A percentile compares a stretch with the other conserved stretches of the same genome.
Conservation (phyloP, 2,888 invertebrate genomes). For the Brachyopa scutellaris region DNA sequence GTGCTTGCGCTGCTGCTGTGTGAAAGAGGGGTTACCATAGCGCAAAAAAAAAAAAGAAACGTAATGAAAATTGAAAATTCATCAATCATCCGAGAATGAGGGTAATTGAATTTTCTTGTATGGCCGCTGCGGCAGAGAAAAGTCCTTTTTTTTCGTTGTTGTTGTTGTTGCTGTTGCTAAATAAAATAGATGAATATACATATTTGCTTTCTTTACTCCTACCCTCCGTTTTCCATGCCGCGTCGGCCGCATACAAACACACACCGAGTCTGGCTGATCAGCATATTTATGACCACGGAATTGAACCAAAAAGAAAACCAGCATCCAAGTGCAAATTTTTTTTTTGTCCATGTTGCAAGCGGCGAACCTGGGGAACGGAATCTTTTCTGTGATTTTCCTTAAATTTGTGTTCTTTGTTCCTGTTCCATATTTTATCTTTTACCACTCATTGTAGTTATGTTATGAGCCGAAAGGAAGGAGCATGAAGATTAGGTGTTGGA, state of each 20-base stretch:
- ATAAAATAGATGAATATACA: not conserved
- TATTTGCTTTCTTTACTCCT: conserved; percentile 6
- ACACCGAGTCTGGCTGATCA: not conserved
- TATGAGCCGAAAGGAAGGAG: not conserved
- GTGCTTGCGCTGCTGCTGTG: no score
- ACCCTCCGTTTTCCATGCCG: conserved; percentile 11
- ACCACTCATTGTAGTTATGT: not conserved
- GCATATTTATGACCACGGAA: conserved; percentile 4
- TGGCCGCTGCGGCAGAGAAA: not conserved
- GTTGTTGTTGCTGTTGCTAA: not conserved
- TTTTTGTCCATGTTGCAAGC: not conserved
- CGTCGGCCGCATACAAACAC: not conserved
- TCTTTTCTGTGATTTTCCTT: not conserved
- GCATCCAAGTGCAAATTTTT: not conserved
- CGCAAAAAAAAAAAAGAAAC: not conserved
- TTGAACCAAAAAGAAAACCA: not conserved
- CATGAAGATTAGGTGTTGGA: not conserved
- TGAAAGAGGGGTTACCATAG: no score
- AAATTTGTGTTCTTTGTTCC: not conserved
- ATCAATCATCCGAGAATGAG: conserved; percentile 58
- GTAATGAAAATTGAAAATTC: conserved; percentile 52
- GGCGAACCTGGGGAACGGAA: not conserved
- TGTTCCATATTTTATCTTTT: not conserved
- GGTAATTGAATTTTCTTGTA: conserved; percentile 57
- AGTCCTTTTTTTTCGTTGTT: conserved; percentile 14